Percentiles rank a stretch among this genome's conserved stretches.
Evolutionary conservation across 2,888 invertebrate species (phyloP).

Genomic region (Malthinus flaveolus): DNA sequence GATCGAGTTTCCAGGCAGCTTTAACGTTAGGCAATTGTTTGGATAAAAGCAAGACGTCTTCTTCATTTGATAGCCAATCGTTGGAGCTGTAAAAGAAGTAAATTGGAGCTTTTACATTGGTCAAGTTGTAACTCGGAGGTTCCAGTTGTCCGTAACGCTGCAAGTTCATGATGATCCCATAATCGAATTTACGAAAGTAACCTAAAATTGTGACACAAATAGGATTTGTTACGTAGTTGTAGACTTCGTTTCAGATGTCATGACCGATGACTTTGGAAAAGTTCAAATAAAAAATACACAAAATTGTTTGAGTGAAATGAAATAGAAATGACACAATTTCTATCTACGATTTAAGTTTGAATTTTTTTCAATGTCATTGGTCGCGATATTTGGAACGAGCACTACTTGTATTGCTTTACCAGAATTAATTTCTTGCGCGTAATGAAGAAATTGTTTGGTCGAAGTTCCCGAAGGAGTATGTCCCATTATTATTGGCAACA

Average conservation of each 20-base stretch:
- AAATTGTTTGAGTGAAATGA: no score
- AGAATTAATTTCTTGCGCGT: slow-evolving; percentile 63
- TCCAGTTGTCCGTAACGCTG: slow-evolving; percentile 37
- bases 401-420: no score
- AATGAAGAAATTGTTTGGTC: slow-evolving; percentile 71
- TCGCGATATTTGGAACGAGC: no score
- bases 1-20: slow-evolving; percentile 57
- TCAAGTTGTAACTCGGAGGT: slow-evolving; percentile 51
- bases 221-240: no score
- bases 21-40: not conserved
- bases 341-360: not conserved
- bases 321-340: not conserved
- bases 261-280: no score
- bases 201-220: slow-evolving; percentile 12
- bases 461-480: slow-evolving; percentile 53
- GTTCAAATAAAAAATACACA: no score
- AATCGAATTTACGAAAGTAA: slow-evolving; percentile 24
- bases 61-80: slow-evolving; percentile 54
- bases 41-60: slow-evolving; percentile 13
- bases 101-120: slow-evolving; percentile 48
- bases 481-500: slow-evolving; percentile 41
- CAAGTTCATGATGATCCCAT: slow-evolving; percentile 15
- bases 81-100: slow-evolving; percentile 53
- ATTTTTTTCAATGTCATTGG: no score
- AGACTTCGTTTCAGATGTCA: no score